Percentiles rank a stretch among this genome's conserved stretches.
Evolutionary conservation across 2,113 vertebrate genomes (phyloP).

Genomic region (Nesospiza acunhae): DNA sequence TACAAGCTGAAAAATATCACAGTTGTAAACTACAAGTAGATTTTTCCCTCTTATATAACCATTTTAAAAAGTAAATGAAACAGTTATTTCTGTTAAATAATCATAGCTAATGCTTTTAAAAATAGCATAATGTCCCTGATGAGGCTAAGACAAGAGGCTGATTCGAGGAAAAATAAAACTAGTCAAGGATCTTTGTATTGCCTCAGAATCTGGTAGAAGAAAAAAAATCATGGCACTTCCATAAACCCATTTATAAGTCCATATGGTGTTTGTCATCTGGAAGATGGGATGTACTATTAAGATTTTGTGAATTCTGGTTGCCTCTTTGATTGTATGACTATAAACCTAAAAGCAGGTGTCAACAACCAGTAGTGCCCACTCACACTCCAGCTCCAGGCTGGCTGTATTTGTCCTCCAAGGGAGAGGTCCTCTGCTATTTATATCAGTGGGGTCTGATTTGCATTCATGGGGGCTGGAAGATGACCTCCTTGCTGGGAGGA

Average conservation of each 20-base stretch:
- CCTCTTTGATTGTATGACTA: neutral
- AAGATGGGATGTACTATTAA: neutral
- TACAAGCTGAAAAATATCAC: neutral
- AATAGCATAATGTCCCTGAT: neutral
- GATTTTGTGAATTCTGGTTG: neutral
- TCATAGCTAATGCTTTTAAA: conserved; percentile 18
- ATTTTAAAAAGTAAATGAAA: neutral
- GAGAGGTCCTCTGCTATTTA: neutral
- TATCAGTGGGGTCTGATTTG: neutral
- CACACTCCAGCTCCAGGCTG: neutral
- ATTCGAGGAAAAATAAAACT: neutral
- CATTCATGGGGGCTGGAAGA: neutral
- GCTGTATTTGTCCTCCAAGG: neutral
- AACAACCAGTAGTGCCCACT: neutral
- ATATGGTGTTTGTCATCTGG: neutral
- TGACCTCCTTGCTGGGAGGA: neutral
- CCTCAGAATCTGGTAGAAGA: neutral
- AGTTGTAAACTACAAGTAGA: neutral
- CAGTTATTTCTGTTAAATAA: conserved; percentile 36
- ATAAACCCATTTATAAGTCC: neutral
- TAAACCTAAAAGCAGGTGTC: neutral
- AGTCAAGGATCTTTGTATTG: neutral
- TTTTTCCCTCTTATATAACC: neutral
- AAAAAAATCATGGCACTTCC: neutral
- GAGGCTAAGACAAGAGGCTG: neutral